phyloP scores from a whole-genome alignment of 2,797 vertebrate species.

The Rhinella marina region DNA sequence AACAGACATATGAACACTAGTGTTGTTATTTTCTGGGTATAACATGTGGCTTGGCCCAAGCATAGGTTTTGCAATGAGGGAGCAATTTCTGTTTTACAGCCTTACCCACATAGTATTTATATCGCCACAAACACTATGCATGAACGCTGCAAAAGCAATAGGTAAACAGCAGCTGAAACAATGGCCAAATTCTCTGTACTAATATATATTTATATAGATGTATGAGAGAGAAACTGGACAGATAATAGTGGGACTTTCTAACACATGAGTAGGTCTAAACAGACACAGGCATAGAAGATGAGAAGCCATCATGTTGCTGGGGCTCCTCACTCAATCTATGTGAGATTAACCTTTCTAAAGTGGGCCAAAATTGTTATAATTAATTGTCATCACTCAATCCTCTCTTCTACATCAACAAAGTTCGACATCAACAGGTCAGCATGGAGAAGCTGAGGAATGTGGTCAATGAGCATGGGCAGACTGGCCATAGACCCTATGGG shows the following conservation, averaged over 20 bases:
- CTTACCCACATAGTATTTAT: slow-evolving; percentile 50
- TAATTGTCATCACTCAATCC: too few relatives aligned
- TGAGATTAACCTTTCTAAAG: too few relatives aligned
- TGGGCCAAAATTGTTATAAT: too few relatives aligned
- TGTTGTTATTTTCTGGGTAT: slow-evolving; percentile 8
- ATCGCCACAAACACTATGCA: slow-evolving; percentile 40
- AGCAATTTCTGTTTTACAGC: slow-evolving; percentile 45
- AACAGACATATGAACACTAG: slow-evolving; percentile 5
- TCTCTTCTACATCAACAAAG: too few relatives aligned
- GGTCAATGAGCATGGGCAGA: too few relatives aligned
- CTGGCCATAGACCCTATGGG: too few relatives aligned
- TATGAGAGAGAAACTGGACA: neutral
- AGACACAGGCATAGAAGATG: neutral
- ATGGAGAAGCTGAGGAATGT: too few relatives aligned
- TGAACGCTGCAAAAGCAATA: slow-evolving; percentile 18
- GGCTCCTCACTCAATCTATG: neutral
- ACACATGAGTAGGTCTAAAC: neutral
- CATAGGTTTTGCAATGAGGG: slow-evolving; percentile 11
- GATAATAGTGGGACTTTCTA: neutral
- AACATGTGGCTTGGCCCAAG: slow-evolving; percentile 49
- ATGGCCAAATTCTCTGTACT: neutral
- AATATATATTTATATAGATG: neutral
- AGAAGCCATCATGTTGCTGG: neutral
- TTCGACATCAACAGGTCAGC: too few relatives aligned
- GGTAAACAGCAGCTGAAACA: slow-evolving; percentile 21